These are phyloP conservation scores for Drosophila anomalipes DNA, from an alignment of 2,888 invertebrate species.

Conservation along the genomic window DNA sequence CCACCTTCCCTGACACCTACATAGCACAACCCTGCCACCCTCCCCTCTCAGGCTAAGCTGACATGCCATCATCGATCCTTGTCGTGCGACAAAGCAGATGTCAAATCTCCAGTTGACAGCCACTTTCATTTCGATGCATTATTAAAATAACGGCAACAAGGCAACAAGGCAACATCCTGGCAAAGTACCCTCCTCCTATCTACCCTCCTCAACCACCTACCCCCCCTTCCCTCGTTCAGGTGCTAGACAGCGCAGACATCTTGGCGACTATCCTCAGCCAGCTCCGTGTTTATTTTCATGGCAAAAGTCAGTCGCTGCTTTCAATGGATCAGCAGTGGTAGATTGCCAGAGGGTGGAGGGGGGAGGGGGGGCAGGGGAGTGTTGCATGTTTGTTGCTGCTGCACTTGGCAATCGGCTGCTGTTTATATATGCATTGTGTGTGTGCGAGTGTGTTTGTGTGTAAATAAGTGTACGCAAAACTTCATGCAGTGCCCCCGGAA, in stretches of 20 bases:
- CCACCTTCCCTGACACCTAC: not conserved
- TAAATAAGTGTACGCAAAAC: slow-evolving; percentile 79
- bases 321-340: slow-evolving; percentile 2
- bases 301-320: slow-evolving; percentile 67
- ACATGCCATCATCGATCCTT: slow-evolving; percentile 74
- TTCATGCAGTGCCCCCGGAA: slow-evolving; percentile 69
- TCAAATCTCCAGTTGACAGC: slow-evolving; percentile 80
- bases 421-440: slow-evolving; percentile 46
- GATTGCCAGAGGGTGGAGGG: not conserved
- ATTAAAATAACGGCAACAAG: slow-evolving; percentile 76
- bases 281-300: slow-evolving; percentile 76
- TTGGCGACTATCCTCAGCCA: slow-evolving; percentile 72
- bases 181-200: slow-evolving; percentile 41
- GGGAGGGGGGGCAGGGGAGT: not conserved
- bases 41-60: slow-evolving; percentile 26
- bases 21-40: not conserved
- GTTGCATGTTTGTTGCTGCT: slow-evolving; percentile 27
- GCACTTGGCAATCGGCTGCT: slow-evolving; percentile 64
- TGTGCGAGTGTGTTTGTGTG: slow-evolving; percentile 66
- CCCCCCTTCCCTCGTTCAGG: slow-evolving; percentile 40
- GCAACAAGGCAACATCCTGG: slow-evolving; percentile 76
- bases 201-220: no score
- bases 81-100: slow-evolving; percentile 78
- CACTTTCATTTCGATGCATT: slow-evolving; percentile 82
- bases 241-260: slow-evolving; percentile 69